Percentiles rank a stretch among this genome's conserved stretches.
Conservation (phyloP, 2,113 vertebrate genomes). For the Dromaius novaehollandiae region DNA sequence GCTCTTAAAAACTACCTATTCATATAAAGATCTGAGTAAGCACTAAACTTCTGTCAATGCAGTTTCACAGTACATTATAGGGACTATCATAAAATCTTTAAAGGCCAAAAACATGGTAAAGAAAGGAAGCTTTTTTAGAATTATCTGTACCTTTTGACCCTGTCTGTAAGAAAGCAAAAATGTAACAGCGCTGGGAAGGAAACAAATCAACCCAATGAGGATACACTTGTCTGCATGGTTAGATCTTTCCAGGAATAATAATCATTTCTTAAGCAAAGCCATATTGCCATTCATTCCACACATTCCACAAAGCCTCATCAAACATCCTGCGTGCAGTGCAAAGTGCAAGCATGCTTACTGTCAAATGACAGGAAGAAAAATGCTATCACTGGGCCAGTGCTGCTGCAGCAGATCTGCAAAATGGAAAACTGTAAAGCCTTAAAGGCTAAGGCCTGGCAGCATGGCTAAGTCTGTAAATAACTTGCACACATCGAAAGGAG, state of each 20-base stretch:
- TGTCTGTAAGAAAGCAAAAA: background rate
- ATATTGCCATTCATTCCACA: background rate
- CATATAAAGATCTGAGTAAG: background rate
- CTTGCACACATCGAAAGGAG: background rate
- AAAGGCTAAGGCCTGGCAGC: background rate
- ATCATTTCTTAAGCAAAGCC: background rate
- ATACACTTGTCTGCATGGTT: background rate
- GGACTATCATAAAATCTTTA: background rate
- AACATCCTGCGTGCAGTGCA: fast-evolving
- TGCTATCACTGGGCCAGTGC: background rate
- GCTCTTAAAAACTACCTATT: background rate
- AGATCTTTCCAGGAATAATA: background rate
- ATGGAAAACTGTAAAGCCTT: background rate
- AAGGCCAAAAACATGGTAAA: background rate
- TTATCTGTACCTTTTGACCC: background rate
- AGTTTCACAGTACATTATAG: background rate
- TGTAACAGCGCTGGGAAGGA: background rate
- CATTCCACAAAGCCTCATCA: background rate
- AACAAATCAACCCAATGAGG: fast-evolving
- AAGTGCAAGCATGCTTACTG: background rate
- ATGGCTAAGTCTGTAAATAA: background rate
- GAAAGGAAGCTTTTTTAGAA: background rate
- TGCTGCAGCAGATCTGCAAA: background rate
- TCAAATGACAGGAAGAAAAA: background rate
- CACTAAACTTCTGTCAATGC: background rate